Base-by-base conservation (phyloP, 2,888 invertebrate species). In the Pandemis cinnamomeana region DNA sequence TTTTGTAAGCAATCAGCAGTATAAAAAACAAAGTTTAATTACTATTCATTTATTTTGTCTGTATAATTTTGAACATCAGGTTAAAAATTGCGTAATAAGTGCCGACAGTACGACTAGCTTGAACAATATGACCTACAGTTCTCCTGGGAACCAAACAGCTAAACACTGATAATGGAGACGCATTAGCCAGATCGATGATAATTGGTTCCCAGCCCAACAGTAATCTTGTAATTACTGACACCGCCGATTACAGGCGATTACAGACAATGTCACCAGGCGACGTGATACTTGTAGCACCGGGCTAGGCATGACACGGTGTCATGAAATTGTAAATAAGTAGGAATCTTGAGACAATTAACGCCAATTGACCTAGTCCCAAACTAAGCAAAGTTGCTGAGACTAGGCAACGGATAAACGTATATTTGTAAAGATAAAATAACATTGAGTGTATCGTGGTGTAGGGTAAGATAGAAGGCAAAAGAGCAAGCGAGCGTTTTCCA, bases 181-280 rank as follows among this genome's bases (percentile, higher is more conserved):
- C 10, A 72, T 67, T 55, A 62, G 7, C 15, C 36, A 10, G 53
- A 53, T 68, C 15, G 63, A 67, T 66, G 46, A 67, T 71, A 71
- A 67, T 67, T 15, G 58, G 66, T 62, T 74, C 74, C 53, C 70
- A 62, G 55, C 71, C 70, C 51, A 67, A 69, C 55, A 53, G 64
- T 48, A 53, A 53, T 36, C 41, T 20, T 10, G 61, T 61, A 42
- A 61, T 61, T 61, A 27, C 7, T 13, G 48, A 61, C 36, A 62
- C 44, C 46, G 42, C 5, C 67, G 48, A 74, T 74, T 70, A 70
- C 11, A 42, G 41, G 4, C 66, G 60, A 70, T 73, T 73, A 64
- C 2, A 48, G 58, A 73, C 69, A 73, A 70, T 73, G 73, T 70
- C 73, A 64, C 48, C 27, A 61, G 46, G 55, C 27, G 13, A 61